A percentile compares a stretch with the other conserved stretches of the same genome.
Conservation (phyloP, 2,888 invertebrate species). For the Chrysodeixis includens region DNA sequence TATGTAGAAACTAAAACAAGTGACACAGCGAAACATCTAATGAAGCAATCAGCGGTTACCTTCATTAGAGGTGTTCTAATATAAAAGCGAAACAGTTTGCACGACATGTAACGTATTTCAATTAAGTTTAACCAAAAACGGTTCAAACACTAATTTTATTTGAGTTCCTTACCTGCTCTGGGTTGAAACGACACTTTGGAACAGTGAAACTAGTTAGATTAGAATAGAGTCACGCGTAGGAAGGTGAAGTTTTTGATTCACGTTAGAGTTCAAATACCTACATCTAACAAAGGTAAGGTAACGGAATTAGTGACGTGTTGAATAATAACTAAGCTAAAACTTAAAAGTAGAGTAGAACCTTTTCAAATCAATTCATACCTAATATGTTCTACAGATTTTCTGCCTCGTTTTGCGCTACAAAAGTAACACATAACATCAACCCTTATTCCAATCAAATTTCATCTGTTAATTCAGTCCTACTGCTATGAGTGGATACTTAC, state of each 20-base stretch:
- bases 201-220: neutral
- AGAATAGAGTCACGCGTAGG: neutral
- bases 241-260: neutral
- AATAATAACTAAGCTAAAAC: too few relatives aligned
- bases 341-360: too few relatives aligned
- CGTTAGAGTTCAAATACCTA: neutral
- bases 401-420: too few relatives aligned
- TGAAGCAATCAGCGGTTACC: slow-evolving; percentile 51
- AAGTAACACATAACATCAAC: too few relatives aligned
- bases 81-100: slow-evolving; percentile 5
- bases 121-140: slow-evolving; percentile 1
- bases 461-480: too few relatives aligned
- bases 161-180: neutral
- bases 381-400: too few relatives aligned
- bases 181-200: neutral
- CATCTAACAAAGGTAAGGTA: too few relatives aligned
- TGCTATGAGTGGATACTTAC: neutral
- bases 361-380: too few relatives aligned
- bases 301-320: too few relatives aligned
- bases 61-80: slow-evolving; percentile 41
- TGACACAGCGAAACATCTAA: slow-evolving; percentile 43
- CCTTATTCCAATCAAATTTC: neutral
- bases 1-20: slow-evolving; percentile 38
- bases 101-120: slow-evolving; percentile 6
- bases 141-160: slow-evolving; percentile 1